Percentiles rank a stretch among this genome's conserved stretches.
phyloP scores from a whole-genome alignment of 2,113 vertebrate genomes.

The Sylvicapra grimmia region DNA sequence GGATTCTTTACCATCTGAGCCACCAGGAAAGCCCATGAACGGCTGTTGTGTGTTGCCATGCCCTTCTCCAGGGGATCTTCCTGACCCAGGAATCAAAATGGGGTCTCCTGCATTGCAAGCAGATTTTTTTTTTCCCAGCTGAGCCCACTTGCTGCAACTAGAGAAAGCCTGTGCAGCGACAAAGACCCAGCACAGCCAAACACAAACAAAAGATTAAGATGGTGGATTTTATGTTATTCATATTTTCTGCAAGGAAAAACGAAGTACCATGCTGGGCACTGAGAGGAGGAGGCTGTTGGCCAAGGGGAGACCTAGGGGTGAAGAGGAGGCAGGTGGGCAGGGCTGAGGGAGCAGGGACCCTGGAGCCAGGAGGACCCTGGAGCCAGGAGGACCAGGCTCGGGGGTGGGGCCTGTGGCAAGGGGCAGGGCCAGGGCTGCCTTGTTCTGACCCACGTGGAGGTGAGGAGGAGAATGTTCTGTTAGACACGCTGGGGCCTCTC shows the following conservation, averaged over 20 bases:
- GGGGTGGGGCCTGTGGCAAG: not conserved
- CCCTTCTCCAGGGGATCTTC: not conserved
- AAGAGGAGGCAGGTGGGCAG: not conserved
- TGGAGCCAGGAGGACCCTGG: not conserved
- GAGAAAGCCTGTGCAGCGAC: not conserved
- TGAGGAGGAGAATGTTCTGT: not conserved
- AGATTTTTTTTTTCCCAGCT: not conserved
- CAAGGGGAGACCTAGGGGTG: not conserved
- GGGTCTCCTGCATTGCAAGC: not conserved
- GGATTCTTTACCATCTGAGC: not conserved
- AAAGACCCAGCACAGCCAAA: not conserved
- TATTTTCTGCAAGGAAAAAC: not conserved
- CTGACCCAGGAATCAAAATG: not conserved
- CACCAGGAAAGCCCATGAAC: not conserved
- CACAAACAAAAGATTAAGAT: not conserved
- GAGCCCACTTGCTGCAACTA: not conserved
- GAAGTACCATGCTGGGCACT: rapidly evolving
- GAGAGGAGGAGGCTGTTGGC: not conserved
- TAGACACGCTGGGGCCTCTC: not conserved
- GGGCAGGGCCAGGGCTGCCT: not conserved
- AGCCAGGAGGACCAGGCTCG: not conserved
- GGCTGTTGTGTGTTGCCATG: not conserved
- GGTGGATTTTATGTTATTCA: not conserved
- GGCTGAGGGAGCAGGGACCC: not conserved
- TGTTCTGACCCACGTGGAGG: not conserved